Evolutionary conservation across 1,140 invertebrate genomes (phyloP), one percentile per base, ranked within the genome.

Genomic region (Amphibalanus amphitrite): DNA sequence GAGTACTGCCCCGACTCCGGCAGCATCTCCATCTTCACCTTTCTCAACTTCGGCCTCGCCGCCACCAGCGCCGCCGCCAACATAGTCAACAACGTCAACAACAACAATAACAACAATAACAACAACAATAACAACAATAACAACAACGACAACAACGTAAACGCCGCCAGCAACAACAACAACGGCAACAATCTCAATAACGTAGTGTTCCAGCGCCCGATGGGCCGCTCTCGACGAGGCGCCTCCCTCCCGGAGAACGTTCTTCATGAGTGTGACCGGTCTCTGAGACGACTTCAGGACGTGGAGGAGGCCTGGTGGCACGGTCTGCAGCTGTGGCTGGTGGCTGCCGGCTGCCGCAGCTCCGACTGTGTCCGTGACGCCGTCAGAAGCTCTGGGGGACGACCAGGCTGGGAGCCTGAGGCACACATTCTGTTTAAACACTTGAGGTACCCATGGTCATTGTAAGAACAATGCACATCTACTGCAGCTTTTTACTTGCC

Each of bases 51-150:
- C 70, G 72, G 70, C 17, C 69, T 73, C 1, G 69, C 72, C n/a
- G 70, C 69, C 26, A 71, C 67, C 3, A 67, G 69, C 23, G 71
- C 71, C 38, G 72, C 72, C 26, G 28, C 65, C 23, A 71, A 73
- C 69, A 73, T 73, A 64, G 72, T 64, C 29, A 71, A 70, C 47
- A 73, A 73, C 72, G 69, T 73, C 30, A 69, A 40, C 29, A 73
- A 67, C 64, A 33, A 70, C 64, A 73, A 71, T 33, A 73, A 71
- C 33, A 71, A 73, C 69, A 73, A 73, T 29, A 71, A 73, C 29
- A 71, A 73, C 25, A 73, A 73, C 28, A 73, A 71, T 28, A 73
- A 73, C n/a, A 73, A 73, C 65, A 73, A 73, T 68, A 73, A 73
- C 72, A 70, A 70, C 69, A 73, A 73, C 29, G 28, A 71, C 20